Base-by-base conservation (phyloP, 1,140 invertebrate species). In the Pogonomyrmex barbatus region DNA sequence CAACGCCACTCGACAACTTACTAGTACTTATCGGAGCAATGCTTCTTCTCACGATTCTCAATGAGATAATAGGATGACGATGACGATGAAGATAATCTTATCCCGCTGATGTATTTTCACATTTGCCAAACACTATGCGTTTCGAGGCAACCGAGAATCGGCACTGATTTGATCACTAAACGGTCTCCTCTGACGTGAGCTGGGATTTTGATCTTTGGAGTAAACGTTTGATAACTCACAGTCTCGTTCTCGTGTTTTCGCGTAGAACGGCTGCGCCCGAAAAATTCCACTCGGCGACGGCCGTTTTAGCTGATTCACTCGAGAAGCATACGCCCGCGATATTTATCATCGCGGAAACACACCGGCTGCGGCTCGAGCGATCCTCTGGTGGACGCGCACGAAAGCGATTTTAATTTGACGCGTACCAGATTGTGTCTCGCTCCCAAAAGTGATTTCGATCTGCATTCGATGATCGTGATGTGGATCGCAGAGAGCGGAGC, bases 381-480 rank as follows among this genome's bases (percentile, higher is more conserved):
- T 30, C 4, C n/a, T 24, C 17, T 30, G 2, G n/a, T n/a, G 14
- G 62, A 2, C 30, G n/a, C 36, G 42, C 24, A 36, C 45, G 50
- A n/a, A 8, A 33, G 30, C 36, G 39, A 56, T 3, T 30, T 39
- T 50, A 24, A 3, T 30, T 39, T 17, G 45, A 70, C 85, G n/a
- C 77, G 52, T 14, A 8, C 30, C 42, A 6, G 67, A 82, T 50
- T 24, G 24, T 24, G 24, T 24, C 24, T 30, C 56, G 67, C 73
- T 30, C 14, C n/a, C 14, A 39, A 36, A 10, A 42, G 42, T 9
- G 52, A 79, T 12, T 67, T 33, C 78, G 33, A 42, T 24, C 24
- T 24, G 24, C 24, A 24, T 68, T 77, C 36, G 71, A 24, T 17
- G 63, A 81, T 81, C 79, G 68, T 60, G 67, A 36, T 83, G 42